Percentiles rank a stretch among this genome's conserved stretches.
phyloP scores from a whole-genome alignment of 2,797 vertebrate species.

The Fistularia commersonii region DNA sequence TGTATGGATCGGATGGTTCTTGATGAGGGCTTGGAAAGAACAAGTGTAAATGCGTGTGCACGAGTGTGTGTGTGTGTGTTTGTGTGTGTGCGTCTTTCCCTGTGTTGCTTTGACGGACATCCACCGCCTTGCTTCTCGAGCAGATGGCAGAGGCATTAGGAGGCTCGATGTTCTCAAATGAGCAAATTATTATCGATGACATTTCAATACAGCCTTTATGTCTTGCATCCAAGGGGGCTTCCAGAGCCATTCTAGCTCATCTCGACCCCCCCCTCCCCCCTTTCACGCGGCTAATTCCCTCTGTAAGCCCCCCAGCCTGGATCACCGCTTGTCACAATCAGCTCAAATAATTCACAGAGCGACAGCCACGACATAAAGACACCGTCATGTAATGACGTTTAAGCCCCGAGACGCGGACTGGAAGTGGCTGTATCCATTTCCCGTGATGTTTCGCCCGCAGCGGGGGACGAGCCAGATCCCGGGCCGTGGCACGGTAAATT shows the following conservation, averaged over 20 bases:
- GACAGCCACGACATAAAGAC: conserved; percentile 42
- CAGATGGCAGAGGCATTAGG: conserved; percentile 51
- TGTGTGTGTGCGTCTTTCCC: conserved; percentile 3
- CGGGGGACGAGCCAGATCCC: conserved; percentile 50
- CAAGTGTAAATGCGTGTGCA: conserved; percentile 13
- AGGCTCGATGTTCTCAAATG: conserved; percentile 31
- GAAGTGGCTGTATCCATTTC: conserved; percentile 48
- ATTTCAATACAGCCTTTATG: conserved; percentile 62
- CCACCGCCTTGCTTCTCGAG: conserved; percentile 24
- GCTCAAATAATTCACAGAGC: conserved; percentile 57
- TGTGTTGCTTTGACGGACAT: conserved; percentile 28
- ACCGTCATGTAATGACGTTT: conserved; percentile 58
- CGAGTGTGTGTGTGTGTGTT: no score
- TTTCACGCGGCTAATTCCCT: conserved; percentile 58
- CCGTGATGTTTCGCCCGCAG: conserved; percentile 54
- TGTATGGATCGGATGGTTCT: conserved; percentile 47
- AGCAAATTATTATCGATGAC: conserved; percentile 63
- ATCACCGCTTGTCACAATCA: conserved; percentile 56
- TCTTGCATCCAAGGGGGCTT: conserved; percentile 40
- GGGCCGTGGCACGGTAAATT: conserved; percentile 44
- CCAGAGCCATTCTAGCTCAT: conserved; percentile 61
- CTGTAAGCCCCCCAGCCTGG: conserved; percentile 43
- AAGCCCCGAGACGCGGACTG: conserved; percentile 46
- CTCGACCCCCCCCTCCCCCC: conserved; percentile 51
- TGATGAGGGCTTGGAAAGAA: conserved; percentile 43